Conservation (phyloP, 2,888 invertebrate species). For the Xestia rhomboidea region DNA sequence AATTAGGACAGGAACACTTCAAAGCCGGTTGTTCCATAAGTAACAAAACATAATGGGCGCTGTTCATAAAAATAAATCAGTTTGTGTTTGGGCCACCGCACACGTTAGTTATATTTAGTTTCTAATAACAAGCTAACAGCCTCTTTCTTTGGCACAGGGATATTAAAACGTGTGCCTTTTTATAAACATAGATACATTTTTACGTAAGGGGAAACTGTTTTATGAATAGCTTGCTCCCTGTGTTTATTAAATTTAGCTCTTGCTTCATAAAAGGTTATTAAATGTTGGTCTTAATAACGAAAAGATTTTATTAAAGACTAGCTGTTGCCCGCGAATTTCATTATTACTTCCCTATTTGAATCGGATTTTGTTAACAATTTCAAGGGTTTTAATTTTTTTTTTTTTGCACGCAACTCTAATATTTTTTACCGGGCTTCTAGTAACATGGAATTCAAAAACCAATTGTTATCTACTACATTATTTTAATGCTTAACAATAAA, state of each 20-base stretch:
- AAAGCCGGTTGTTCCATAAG: not conserved
- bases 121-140: slow-evolving; percentile 17
- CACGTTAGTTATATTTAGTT: slow-evolving; percentile 34
- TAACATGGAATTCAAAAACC: not conserved
- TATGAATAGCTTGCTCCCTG: slow-evolving; percentile 12
- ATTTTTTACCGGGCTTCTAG: not conserved
- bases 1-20: slow-evolving; percentile 2
- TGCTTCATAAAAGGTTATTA: slow-evolving; percentile 18
- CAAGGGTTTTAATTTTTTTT: too few species aligned
- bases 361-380: too few species aligned
- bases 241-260: slow-evolving; percentile 17
- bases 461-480: not conserved
- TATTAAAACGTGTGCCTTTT: slow-evolving; percentile 21
- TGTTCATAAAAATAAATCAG: slow-evolving; percentile 35
- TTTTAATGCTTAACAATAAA: not conserved
- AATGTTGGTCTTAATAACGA: slow-evolving; percentile 8
- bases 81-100: slow-evolving; percentile 36
- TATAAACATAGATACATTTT: slow-evolving; percentile 19
- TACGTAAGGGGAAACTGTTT: slow-evolving; percentile 6
- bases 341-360: too few species aligned
- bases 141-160: slow-evolving; percentile 3
- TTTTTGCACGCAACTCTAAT: too few species aligned
- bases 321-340: too few species aligned
- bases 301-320: not conserved
- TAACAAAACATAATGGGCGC: slow-evolving; percentile 5